Conservation (phyloP, 2,113 vertebrate species). For the Elephantulus edwardii region DNA sequence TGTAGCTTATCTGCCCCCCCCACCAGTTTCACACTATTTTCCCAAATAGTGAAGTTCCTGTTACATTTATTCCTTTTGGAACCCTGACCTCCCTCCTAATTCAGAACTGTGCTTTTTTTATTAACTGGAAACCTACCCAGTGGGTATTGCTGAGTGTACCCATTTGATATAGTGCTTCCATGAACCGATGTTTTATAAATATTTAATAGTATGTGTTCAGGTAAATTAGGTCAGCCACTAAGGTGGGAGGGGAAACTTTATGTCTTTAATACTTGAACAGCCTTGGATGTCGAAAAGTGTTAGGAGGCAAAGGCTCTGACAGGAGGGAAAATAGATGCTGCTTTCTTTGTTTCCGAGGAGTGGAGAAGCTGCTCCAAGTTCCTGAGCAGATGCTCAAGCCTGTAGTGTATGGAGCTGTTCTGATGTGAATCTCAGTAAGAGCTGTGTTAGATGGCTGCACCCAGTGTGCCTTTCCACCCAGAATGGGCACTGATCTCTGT, state of each 20-base stretch:
- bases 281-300: slow-evolving; percentile 12
- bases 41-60: neutral
- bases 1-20: neutral
- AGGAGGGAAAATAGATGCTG: neutral
- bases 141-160: slow-evolving; percentile 36
- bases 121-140: slow-evolving; percentile 54
- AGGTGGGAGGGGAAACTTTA: slow-evolving; percentile 3
- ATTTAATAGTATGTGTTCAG: slow-evolving; percentile 65
- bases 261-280: neutral
- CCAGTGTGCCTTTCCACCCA: neutral
- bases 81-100: neutral
- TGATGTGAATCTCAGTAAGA: neutral
- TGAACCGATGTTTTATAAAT: slow-evolving; percentile 67
- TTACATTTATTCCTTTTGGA: neutral
- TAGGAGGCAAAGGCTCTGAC: neutral
- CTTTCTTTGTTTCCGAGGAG: neutral
- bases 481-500: neutral
- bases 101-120: slow-evolving; percentile 47
- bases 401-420: neutral
- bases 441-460: neutral
- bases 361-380: neutral
- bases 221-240: slow-evolving; percentile 68
- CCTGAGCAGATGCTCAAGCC: neutral
- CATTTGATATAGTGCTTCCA: slow-evolving; percentile 64
- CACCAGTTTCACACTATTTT: slow-evolving; percentile 1